Conservation (phyloP, 1,140 invertebrate genomes). For the Panagrolaimus sp. region DNA sequence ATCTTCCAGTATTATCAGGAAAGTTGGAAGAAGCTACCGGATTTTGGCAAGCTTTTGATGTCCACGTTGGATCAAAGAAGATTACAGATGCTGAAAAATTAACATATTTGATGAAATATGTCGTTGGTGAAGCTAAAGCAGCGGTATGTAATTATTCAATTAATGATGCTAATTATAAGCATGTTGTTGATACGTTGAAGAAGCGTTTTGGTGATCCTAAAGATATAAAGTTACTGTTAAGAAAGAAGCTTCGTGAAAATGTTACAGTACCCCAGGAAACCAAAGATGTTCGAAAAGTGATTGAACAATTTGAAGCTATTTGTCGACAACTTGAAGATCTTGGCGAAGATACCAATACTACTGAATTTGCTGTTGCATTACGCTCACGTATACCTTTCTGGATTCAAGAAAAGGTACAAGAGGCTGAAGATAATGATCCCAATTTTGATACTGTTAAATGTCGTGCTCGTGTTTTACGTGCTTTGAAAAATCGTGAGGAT, state of each 20-base stretch:
- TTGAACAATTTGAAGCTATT: background rate
- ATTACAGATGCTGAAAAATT: background rate
- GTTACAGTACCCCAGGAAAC: too few species aligned
- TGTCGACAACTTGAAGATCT: background rate
- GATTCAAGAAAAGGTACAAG: too few species aligned
- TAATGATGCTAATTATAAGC: background rate
- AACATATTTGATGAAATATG: background rate
- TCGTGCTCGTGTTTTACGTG: background rate
- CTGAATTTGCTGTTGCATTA: background rate
- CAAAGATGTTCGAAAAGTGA: background rate
- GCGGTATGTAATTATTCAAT: background rate
- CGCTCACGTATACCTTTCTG: too few species aligned
- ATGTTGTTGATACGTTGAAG: background rate
- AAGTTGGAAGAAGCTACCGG: background rate
- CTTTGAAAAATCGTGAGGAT: too few species aligned
- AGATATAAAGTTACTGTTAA: too few species aligned
- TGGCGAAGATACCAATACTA: background rate
- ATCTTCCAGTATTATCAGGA: too few species aligned
- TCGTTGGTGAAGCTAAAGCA: background rate
- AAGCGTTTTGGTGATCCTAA: background rate
- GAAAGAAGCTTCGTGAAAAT: too few species aligned
- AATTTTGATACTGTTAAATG: background rate
- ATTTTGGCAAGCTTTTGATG: background rate
- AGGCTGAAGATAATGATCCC: background rate
- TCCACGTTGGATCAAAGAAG: background rate